Base-by-base conservation (phyloP, 2,888 invertebrate genomes). In the Elmis aenea region DNA sequence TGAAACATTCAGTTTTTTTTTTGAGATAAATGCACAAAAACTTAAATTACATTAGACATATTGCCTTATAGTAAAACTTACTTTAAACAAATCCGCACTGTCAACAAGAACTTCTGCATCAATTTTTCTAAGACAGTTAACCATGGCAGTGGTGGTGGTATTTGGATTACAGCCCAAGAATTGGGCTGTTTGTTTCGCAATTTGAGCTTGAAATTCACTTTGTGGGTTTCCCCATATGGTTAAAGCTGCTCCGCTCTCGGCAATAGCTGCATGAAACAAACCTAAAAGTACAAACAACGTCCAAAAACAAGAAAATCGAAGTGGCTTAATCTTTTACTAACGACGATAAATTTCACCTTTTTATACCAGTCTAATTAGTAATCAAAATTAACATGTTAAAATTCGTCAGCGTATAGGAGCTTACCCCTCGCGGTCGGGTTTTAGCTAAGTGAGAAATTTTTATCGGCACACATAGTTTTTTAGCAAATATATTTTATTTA, bases 211-310 rank as follows among this genome's bases (percentile, higher is more conserved):
- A 3, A 55, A 9, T 5, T 13, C 29, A 26, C 53, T 54, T 2
- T 47, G 16, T 1, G 72, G 70, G 31, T 46, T 50, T 3, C 60
- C 60, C 62, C 62, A 66, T 8, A 58, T 37, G 3, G 66, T 67
- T 35, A 69, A 61, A 1, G 71, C 71, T 3, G 65, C 64, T 3
- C 74, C 74, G 44, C 74, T 74, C 51, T 71, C 61, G 13, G 67
- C 61, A 14, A 74, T 72, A 1, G 65, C 70, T 12, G 60, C 55
- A 25, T 70, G 67, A 38, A 75, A 74, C 2, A 73, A 57, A 24
- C 59, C 65, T 61, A 33, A 8, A 48, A 52, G 44, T n/a, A n/a
- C n/a, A n/a, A n/a, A n/a, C n/a, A n/a, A n/a, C n/a, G n/a, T n/a
- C n/a, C n/a, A n/a, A n/a, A n/a, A n/a, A n/a, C n/a, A n/a, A n/a